These are phyloP conservation scores for Pteropus alecto DNA, from an alignment of 2,113 vertebrate species.

Conservation along the genomic window DNA sequence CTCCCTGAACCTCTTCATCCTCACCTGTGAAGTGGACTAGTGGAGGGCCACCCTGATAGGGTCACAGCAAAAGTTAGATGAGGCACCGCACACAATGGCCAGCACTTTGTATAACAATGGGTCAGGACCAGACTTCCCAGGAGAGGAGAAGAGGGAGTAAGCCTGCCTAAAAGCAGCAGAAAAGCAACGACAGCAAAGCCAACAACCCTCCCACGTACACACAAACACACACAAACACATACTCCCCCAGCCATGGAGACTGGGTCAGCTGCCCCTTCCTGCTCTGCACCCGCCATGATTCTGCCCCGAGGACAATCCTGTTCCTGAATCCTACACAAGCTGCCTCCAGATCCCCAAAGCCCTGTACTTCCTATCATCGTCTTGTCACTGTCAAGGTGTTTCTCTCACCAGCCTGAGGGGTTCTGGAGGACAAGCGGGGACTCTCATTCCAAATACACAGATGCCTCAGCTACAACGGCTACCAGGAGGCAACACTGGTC, in stretches of 20 bases:
- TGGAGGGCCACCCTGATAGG: no score
- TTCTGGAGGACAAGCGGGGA: not conserved
- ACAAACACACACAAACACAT: no score
- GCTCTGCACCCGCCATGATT: not conserved
- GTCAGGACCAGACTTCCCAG: not conserved
- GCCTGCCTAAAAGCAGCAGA: not conserved
- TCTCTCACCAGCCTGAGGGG: not conserved
- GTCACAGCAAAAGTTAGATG: not conserved
- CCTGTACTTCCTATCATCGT: not conserved
- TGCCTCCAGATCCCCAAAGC: not conserved
- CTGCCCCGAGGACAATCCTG: not conserved
- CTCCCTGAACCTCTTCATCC: not conserved
- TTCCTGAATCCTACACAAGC: not conserved
- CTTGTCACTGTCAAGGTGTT: not conserved
- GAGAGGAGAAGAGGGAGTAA: not conserved
- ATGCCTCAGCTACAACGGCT: rapidly evolving
- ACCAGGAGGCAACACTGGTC: not conserved
- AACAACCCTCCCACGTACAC: no score
- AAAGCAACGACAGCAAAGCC: not conserved
- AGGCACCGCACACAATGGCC: not conserved
- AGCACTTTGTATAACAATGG: not conserved
- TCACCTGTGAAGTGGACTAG: not conserved
- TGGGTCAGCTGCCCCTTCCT: not conserved
- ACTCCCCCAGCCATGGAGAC: not conserved
- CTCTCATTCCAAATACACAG: not conserved